Evolutionary conservation across 2,888 invertebrate genomes (phyloP).

Genomic region (Callinectes sapidus): DNA sequence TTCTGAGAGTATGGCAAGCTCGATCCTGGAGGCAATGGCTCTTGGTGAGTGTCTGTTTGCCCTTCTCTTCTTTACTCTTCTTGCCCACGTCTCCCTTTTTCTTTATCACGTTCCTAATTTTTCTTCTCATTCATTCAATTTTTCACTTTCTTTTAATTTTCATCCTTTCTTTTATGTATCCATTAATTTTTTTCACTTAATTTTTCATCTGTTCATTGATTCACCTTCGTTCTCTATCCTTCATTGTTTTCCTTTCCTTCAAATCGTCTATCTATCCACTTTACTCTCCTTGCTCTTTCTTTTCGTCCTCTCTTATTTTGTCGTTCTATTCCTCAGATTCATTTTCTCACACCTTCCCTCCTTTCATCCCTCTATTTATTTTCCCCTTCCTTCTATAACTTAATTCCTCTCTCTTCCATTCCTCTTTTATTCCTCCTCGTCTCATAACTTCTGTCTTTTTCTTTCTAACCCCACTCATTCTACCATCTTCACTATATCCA

Average conservation of each 20-base stretch:
- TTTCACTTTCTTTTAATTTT: not conserved
- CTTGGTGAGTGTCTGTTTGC: slow-evolving; percentile 42
- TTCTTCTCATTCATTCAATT: not conserved
- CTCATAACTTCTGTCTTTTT: too few relatives aligned
- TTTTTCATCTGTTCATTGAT: not conserved
- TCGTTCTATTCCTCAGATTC: not conserved
- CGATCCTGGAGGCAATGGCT: slow-evolving; percentile 56
- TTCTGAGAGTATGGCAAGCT: slow-evolving; percentile 46
- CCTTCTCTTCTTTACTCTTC: not conserved
- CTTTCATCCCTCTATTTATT: not conserved
- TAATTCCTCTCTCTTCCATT: not conserved
- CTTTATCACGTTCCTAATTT: not conserved
- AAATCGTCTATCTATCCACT: not conserved
- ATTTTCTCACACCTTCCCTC: not conserved
- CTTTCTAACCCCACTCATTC: too few relatives aligned
- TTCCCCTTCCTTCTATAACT: not conserved
- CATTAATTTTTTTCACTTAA: not conserved
- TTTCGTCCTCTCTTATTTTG: not conserved
- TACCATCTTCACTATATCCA: not conserved
- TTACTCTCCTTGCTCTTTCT: not conserved
- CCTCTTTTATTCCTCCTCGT: not conserved
- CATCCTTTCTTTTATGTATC: not conserved
- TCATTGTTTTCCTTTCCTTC: not conserved
- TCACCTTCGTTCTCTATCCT: not conserved
- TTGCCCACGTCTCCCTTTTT: too few relatives aligned